phyloP scores from a whole-genome alignment of 2,888 invertebrate genomes.

The Endotricha flammealis region DNA sequence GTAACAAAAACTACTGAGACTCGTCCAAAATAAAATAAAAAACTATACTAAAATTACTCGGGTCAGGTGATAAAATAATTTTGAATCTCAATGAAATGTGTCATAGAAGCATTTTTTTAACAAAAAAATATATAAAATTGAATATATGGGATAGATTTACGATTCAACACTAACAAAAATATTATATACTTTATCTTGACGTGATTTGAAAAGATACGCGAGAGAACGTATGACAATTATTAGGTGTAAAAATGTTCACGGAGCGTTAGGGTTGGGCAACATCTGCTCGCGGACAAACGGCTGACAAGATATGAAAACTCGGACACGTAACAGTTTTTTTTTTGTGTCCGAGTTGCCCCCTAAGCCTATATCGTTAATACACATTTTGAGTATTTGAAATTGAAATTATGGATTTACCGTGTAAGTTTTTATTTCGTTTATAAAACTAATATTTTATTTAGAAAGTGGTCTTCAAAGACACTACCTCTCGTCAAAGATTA shows the following conservation, averaged over 20 bases:
- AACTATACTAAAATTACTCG: not conserved
- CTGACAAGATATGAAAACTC: not conserved
- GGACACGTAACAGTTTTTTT: not conserved
- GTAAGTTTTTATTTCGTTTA: not conserved
- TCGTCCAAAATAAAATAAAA: not conserved
- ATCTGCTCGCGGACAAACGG: not conserved
- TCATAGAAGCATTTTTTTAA: not conserved
- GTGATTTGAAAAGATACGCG: slow-evolving; percentile 1
- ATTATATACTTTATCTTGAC: slow-evolving; percentile 5
- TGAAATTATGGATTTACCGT: too few species aligned
- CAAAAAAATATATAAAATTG: not conserved
- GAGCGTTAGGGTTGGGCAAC: too few species aligned
- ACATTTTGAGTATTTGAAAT: too few species aligned
- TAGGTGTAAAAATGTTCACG: slow-evolving; percentile 3
- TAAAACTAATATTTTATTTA: too few species aligned
- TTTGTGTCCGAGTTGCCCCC: too few species aligned
- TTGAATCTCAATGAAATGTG: not conserved
- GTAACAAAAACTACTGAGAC: not conserved
- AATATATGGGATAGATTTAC: not conserved
- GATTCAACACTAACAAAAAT: not conserved
- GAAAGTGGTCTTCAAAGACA: too few species aligned
- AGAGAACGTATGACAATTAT: slow-evolving; percentile 9
- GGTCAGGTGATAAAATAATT: not conserved
- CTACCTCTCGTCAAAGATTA: too few species aligned
- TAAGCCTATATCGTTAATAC: too few species aligned